phyloP scores from a whole-genome alignment of 2,797 vertebrate genomes.

The Dendrocincla tyrannina region DNA sequence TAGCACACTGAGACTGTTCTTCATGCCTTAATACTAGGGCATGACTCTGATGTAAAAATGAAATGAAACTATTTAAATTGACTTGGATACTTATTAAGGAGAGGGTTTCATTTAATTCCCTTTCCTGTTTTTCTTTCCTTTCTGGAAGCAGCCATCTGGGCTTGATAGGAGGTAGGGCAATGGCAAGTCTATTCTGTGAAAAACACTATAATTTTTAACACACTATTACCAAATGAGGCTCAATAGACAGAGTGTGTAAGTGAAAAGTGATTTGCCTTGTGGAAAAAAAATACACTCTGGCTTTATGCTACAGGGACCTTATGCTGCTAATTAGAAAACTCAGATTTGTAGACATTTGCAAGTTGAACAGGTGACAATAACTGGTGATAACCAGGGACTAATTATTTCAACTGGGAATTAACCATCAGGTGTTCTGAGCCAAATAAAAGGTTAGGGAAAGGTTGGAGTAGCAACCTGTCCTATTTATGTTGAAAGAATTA shows the following conservation, averaged over 20 bases:
- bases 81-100: conserved; percentile 66
- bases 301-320: background rate
- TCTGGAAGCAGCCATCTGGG: conserved; percentile 46
- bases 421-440: conserved; percentile 32
- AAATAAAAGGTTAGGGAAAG: conserved; percentile 33
- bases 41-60: conserved; percentile 59
- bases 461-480: background rate
- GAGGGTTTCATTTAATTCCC: conserved; percentile 39
- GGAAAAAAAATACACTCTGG: background rate
- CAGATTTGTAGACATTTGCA: conserved; percentile 46
- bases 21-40: conserved; percentile 58
- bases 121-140: conserved; percentile 37
- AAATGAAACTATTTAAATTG: conserved; percentile 64
- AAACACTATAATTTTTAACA: conserved; percentile 65
- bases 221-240: conserved; percentile 52
- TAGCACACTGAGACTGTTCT: conserved; percentile 48
- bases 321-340: conserved; percentile 47
- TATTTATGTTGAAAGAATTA: conserved; percentile 26
- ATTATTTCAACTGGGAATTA: conserved; percentile 45
- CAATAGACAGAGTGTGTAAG: conserved; percentile 39
- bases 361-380: conserved; percentile 59
- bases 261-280: conserved; percentile 44
- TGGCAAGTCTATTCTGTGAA: conserved; percentile 46
- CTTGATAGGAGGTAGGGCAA: conserved; percentile 55
- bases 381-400: conserved; percentile 48